A percentile compares a stretch with the other conserved stretches of the same genome.
Conservation (phyloP, 1,140 invertebrate species). For the Triops longicaudatus region DNA sequence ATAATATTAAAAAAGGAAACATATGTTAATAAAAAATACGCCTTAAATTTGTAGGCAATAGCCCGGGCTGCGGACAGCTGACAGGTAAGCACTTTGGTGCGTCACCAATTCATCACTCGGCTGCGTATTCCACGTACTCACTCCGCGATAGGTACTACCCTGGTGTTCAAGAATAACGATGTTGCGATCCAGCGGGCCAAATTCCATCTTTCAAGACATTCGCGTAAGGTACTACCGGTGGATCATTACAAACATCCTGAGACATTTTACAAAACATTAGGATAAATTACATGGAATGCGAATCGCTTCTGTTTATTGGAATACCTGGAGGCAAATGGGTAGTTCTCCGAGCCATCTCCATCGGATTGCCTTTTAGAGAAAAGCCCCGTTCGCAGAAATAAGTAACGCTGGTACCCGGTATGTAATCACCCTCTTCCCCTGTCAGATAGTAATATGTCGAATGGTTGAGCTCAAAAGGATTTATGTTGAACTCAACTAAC, state of each 20-base stretch:
- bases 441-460: background rate
- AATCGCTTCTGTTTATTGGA: background rate
- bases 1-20: too few relatives aligned
- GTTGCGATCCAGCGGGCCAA: background rate
- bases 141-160: slow-evolving; percentile 30
- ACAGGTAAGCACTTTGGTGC: slow-evolving; percentile 34
- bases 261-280: background rate
- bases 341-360: background rate
- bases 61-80: background rate
- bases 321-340: background rate
- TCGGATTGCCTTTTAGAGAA: background rate
- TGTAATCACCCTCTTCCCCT: background rate
- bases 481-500: too few relatives aligned
- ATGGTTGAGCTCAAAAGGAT: too few relatives aligned
- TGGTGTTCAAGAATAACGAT: slow-evolving; percentile 30
- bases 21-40: background rate
- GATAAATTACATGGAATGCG: background rate
- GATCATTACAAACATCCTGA: background rate
- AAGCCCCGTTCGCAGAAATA: background rate
- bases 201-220: background rate
- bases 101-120: slow-evolving; percentile 29
- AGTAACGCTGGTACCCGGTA: background rate
- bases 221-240: background rate
- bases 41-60: background rate
- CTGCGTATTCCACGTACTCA: slow-evolving; percentile 22